Percentiles rank a stretch among this genome's conserved stretches.
Conservation (phyloP, 2,888 invertebrate genomes). For the Drosophila mimica region DNA sequence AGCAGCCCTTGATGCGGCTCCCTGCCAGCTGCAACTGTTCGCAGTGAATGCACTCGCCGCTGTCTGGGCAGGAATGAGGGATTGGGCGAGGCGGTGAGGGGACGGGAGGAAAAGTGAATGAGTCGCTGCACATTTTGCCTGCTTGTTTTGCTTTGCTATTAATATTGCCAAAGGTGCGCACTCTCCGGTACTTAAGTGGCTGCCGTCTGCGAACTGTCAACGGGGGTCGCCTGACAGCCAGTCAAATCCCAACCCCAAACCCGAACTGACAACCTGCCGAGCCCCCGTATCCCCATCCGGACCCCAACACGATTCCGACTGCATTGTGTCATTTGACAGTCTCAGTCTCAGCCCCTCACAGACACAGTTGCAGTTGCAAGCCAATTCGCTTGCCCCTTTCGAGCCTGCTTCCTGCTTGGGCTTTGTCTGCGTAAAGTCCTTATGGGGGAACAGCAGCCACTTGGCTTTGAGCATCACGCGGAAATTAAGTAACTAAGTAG, state of each 20-base stretch:
- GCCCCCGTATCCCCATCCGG: not conserved
- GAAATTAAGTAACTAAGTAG: constrained; percentile 80
- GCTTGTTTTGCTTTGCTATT: constrained; percentile 64
- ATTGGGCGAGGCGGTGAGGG: not conserved
- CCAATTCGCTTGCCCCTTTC: constrained; percentile 22
- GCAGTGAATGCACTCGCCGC: constrained; percentile 57
- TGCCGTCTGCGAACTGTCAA: constrained; percentile 80
- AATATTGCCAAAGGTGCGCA: constrained; percentile 81
- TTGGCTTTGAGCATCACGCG: constrained; percentile 65
- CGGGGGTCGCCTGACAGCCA: constrained; percentile 51
- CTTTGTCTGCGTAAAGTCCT: constrained; percentile 30
- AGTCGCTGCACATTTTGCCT: constrained; percentile 52
- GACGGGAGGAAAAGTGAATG: not conserved
- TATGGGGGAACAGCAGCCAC: constrained; percentile 34
- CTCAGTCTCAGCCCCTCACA: constrained; percentile 27
- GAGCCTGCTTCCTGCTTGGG: constrained; percentile 3
- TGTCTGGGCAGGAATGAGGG: constrained; percentile 7
- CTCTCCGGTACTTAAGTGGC: constrained; percentile 77
- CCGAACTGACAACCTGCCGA: not conserved
- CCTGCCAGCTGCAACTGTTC: constrained; percentile 21
- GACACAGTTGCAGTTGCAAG: constrained; percentile 25
- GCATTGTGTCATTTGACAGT: constrained; percentile 80
- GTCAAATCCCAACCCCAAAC: not conserved
- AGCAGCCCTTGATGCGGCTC: constrained; percentile 22
- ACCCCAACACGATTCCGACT: constrained; percentile 19